Conservation (phyloP, 2,797 vertebrate genomes). For the Pseudochirops corinnae region DNA sequence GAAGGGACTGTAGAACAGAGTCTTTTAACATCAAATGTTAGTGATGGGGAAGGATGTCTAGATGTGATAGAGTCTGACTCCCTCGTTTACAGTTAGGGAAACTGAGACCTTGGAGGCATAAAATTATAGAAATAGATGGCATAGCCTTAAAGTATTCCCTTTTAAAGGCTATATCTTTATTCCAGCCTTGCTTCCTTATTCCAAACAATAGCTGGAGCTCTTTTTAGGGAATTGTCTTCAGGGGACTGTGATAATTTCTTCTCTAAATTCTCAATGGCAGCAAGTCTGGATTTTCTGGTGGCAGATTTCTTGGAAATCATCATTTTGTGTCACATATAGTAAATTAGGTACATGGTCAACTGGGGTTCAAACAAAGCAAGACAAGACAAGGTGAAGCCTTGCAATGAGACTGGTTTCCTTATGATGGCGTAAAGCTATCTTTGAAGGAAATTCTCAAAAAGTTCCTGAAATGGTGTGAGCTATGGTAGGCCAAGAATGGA, state of each 20-base stretch:
- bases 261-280: not conserved
- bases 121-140: not conserved
- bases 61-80: not conserved
- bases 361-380: not conserved
- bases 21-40: not conserved
- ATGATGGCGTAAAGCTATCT: not conserved
- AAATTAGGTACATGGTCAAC: not conserved
- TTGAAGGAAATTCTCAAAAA: not conserved
- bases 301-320: not conserved
- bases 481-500: not conserved
- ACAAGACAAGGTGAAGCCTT: not conserved
- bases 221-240: not conserved
- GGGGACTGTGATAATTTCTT: not conserved
- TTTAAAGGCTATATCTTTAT: not conserved
- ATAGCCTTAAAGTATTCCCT: not conserved
- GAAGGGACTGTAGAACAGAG: not conserved
- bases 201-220: slow-evolving; percentile 14
- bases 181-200: not conserved
- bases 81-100: not conserved
- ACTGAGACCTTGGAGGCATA: not conserved
- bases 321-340: not conserved
- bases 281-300: not conserved
- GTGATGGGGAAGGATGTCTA: not conserved
- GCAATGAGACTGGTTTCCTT: not conserved
- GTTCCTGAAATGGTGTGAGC: not conserved